These are phyloP conservation scores for Lutra lutra DNA, from an alignment of 2,797 vertebrate genomes.

Conservation along the genomic window DNA sequence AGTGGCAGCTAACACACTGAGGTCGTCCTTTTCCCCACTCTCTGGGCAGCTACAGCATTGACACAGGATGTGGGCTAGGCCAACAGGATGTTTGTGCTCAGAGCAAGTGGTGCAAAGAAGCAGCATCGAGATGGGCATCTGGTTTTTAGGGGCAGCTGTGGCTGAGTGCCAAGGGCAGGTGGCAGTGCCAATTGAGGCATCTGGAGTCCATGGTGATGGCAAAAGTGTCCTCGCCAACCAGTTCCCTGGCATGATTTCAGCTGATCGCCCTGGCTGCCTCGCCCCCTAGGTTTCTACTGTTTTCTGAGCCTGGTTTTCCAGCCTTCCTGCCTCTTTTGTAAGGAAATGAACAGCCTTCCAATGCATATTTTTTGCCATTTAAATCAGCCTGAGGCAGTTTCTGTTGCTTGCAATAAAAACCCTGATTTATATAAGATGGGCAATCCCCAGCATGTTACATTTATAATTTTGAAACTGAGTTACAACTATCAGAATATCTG, in stretches of 20 bases:
- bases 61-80: not conserved
- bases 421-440: not conserved
- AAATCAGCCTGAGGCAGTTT: not conserved
- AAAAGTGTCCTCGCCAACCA: not conserved
- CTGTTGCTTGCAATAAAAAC: constrained; percentile 32
- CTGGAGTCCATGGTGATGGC: not conserved
- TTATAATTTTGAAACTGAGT: not conserved
- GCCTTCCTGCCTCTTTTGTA: not conserved
- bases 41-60: not conserved
- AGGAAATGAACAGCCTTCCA: not conserved
- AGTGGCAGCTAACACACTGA: not conserved
- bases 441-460: not conserved
- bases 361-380: not conserved
- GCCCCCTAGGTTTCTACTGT: not conserved
- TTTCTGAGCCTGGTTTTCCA: not conserved
- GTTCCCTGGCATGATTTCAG: not conserved
- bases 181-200: not conserved
- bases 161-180: not conserved
- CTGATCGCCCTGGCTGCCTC: not conserved
- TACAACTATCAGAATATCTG: not conserved
- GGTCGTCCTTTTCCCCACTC: not conserved
- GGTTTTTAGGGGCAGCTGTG: not conserved
- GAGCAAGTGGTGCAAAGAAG: not conserved
- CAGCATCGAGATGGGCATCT: not conserved
- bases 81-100: not conserved